Conservation (phyloP, 2,113 vertebrate genomes). For the Labrus mixtus region DNA sequence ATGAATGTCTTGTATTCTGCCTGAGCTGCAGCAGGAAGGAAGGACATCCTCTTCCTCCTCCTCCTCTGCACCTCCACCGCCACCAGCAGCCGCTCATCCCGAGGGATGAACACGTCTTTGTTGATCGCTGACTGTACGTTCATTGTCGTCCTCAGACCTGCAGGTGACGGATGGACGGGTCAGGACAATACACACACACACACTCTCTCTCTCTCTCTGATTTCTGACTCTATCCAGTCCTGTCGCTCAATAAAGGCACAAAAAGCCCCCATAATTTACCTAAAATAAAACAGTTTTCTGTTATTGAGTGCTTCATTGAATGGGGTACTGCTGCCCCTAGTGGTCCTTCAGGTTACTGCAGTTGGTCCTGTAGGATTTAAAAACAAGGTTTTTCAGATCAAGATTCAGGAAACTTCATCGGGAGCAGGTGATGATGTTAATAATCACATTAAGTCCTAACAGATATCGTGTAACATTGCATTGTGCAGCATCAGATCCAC, state of each 20-base stretch:
- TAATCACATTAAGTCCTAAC: too few species aligned
- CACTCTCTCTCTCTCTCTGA: too few species aligned
- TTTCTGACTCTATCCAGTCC: too few species aligned
- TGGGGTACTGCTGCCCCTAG: background rate
- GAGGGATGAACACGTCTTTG: conserved; percentile 93
- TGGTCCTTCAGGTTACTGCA: background rate
- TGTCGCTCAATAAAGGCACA: too few species aligned
- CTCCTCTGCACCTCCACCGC: conserved; percentile 93
- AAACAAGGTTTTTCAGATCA: too few species aligned
- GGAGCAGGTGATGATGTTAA: too few species aligned
- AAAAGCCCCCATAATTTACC: too few species aligned
- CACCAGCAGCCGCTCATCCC: conserved; percentile 92
- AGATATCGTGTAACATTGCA: too few species aligned
- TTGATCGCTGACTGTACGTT: conserved; percentile 92
- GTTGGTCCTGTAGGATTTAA: background rate
- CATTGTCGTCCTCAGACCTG: conserved; percentile 82
- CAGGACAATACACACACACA: background rate
- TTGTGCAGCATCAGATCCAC: too few species aligned
- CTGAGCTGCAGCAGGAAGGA: conserved; percentile 88
- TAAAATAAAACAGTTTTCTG: too few species aligned
- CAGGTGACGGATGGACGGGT: conserved; percentile 27
- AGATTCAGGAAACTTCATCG: too few species aligned
- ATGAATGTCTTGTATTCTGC: conserved; percentile 93
- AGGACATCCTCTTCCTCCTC: conserved; percentile 92
- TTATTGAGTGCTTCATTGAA: too few species aligned